Conservation (phyloP, 2,797 vertebrate species). For the Tangara arthus region DNA sequence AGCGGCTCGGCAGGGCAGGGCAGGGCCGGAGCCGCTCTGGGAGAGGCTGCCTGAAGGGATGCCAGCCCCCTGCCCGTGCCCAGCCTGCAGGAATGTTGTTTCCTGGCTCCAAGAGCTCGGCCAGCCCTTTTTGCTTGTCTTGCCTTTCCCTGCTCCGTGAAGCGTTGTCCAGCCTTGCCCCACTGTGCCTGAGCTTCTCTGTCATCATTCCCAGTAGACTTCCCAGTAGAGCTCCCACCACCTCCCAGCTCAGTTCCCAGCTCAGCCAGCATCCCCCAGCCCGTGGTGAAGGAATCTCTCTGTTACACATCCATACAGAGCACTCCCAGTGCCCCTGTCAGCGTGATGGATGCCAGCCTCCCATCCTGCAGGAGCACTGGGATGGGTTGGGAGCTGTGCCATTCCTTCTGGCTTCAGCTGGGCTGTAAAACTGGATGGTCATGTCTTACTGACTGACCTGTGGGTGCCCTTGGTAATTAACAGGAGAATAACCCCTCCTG, state of each 20-base stretch:
- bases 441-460: background rate
- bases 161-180: background rate
- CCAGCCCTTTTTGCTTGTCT: background rate
- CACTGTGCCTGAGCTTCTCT: background rate
- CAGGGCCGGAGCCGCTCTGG: slow-evolving; percentile 11
- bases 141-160: background rate
- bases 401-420: background rate
- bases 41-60: background rate
- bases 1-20: slow-evolving; percentile 43
- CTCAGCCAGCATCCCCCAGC: background rate
- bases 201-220: too few species aligned
- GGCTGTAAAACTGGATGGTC: background rate
- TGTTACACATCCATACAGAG: rapidly evolving
- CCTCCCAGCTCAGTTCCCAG: background rate
- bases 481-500: background rate
- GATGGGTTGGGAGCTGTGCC: background rate
- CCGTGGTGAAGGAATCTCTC: background rate
- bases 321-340: rapidly evolving
- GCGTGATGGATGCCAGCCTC: background rate
- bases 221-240: background rate
- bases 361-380: background rate
- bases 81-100: background rate
- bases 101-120: background rate
- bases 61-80: too few species aligned
- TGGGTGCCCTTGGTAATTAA: background rate